phyloP scores from a whole-genome alignment of 2,113 vertebrate genomes.

The Corythoichthys haematopterus region DNA sequence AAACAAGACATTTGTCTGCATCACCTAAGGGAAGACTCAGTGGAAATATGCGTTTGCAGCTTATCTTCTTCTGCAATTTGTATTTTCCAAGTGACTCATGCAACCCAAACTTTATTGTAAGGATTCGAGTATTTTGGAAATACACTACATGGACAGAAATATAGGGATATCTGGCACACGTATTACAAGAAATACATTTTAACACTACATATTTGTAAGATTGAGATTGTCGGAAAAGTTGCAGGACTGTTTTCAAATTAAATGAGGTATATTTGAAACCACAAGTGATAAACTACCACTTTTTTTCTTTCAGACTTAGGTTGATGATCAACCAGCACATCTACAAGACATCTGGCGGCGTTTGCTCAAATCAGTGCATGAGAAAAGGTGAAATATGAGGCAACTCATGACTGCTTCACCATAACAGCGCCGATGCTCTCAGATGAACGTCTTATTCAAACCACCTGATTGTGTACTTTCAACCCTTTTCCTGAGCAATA shows the following conservation, averaged over 20 bases:
- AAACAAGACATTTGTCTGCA: constrained; percentile 74
- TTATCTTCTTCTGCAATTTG: constrained; percentile 55
- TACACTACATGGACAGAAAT: not conserved
- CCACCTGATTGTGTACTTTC: too few relatives aligned
- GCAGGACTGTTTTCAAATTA: too few relatives aligned
- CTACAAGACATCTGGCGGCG: too few relatives aligned
- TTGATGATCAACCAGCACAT: too few relatives aligned
- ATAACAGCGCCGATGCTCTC: constrained; percentile 20
- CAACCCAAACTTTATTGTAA: constrained; percentile 27
- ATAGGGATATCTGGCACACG: not conserved
- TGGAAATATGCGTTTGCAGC: constrained; percentile 62
- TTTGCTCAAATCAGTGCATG: not conserved
- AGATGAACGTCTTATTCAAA: too few relatives aligned
- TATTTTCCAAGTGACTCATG: constrained; percentile 41
- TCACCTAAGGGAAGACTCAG: constrained; percentile 64
- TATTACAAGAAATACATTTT: not conserved
- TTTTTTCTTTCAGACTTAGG: too few relatives aligned
- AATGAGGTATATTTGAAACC: too few relatives aligned
- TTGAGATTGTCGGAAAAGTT: not conserved
- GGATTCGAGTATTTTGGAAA: not conserved
- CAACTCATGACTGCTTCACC: not conserved
- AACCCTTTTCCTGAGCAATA: too few relatives aligned
- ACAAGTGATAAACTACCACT: too few relatives aligned
- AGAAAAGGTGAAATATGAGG: not conserved
- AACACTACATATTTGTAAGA: not conserved